Conservation (phyloP, 1,140 invertebrate species). For the Vanessa tameamea region DNA sequence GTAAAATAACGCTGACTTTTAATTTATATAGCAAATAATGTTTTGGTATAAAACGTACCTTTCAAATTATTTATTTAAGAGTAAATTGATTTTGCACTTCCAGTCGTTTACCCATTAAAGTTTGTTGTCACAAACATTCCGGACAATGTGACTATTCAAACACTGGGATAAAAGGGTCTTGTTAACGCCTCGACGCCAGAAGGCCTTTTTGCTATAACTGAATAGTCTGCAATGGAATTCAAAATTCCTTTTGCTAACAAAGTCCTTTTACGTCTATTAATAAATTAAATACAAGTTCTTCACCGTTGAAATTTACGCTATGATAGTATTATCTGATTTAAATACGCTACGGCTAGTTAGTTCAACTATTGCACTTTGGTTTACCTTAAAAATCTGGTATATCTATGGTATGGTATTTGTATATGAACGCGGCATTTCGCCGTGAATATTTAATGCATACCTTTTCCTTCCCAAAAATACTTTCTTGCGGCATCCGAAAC, state of each 20-base stretch:
- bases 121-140: slow-evolving; percentile 41
- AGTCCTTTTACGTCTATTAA: slow-evolving; percentile 22
- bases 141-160: slow-evolving; percentile 43
- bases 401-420: background rate
- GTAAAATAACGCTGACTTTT: too few relatives aligned
- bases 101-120: slow-evolving; percentile 23
- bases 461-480: slow-evolving; percentile 35
- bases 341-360: too few relatives aligned
- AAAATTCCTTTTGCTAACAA: slow-evolving; percentile 37
- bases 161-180: slow-evolving; percentile 47
- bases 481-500: slow-evolving; percentile 41
- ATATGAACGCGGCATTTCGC: slow-evolving; percentile 33
- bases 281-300: background rate
- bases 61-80: slow-evolving; percentile 11
- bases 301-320: too few relatives aligned
- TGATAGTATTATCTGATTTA: too few relatives aligned
- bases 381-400: too few relatives aligned
- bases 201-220: slow-evolving; percentile 39
- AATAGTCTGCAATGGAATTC: slow-evolving; percentile 36
- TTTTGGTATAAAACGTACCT: background rate
- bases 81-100: slow-evolving; percentile 22
- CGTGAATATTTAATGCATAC: slow-evolving; percentile 43
- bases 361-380: too few relatives aligned
- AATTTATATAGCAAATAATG: background rate
- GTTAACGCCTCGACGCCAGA: slow-evolving; percentile 37